Evolutionary conservation across 2,113 vertebrate genomes (phyloP).

Genomic region (Ctenomys sociabilis): DNA sequence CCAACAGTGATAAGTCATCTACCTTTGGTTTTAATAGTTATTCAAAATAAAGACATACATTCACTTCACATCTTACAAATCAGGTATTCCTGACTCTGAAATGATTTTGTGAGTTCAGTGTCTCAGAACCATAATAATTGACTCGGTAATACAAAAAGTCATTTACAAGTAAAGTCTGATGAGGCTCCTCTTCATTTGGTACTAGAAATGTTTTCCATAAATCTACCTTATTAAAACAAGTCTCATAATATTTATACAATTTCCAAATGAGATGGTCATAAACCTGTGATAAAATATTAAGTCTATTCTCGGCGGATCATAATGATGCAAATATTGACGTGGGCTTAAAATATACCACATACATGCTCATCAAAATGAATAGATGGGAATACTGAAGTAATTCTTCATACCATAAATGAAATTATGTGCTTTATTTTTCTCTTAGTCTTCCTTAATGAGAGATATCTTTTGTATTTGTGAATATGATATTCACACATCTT

Average conservation of each 20-base stretch:
- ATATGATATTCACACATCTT: neutral
- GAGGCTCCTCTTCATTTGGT: constrained; percentile 73
- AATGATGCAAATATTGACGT: constrained; percentile 68
- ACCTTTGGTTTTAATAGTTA: constrained; percentile 72
- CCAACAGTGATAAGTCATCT: constrained; percentile 19
- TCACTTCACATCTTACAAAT: constrained; percentile 75
- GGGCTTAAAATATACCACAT: constrained; percentile 26
- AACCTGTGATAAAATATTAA: constrained; percentile 74
- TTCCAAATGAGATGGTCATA: constrained; percentile 74
- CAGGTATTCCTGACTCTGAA: constrained; percentile 70
- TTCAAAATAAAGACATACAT: constrained; percentile 68
- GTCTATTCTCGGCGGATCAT: constrained; percentile 62
- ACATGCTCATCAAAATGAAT: constrained; percentile 54
- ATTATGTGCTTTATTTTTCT: constrained; percentile 60
- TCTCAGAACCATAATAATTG: constrained; percentile 80
- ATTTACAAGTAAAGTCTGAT: constrained; percentile 81
- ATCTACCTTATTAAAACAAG: constrained; percentile 70
- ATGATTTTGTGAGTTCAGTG: constrained; percentile 76
- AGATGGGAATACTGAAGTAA: constrained; percentile 43
- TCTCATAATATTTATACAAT: constrained; percentile 60
- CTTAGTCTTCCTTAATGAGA: constrained; percentile 46
- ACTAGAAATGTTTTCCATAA: constrained; percentile 74
- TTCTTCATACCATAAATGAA: constrained; percentile 59
- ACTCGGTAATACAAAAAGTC: constrained; percentile 81
- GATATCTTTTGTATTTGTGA: constrained; percentile 23